Evolutionary conservation across 2,888 invertebrate genomes (phyloP), one percentile per base, ranked within the genome.

Genomic region (Drosophila setosimentum): DNA sequence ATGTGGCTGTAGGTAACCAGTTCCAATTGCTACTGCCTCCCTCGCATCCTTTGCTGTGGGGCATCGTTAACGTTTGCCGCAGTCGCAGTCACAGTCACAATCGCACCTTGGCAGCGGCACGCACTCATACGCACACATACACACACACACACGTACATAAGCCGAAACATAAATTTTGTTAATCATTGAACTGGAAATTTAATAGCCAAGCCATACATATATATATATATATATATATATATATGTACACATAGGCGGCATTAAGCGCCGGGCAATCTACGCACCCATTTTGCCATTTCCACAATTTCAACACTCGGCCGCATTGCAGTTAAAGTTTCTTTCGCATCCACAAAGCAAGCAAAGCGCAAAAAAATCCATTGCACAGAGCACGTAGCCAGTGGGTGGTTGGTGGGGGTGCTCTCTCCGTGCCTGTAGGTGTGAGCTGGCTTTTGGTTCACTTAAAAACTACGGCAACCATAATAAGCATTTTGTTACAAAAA

Each of bases 181-280:
- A 86, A 89, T 86, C 85, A 86, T 86, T 86, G 90, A 86, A 89
- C 85, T 86, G 85, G 86, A 86, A 86, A 86, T 86, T 86, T 86
- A 86, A 86, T 86, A 86, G 85, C 85, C 83, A 79, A 81, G 82
- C 73, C 80, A 80, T 72, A 78, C 83, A 21, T 21, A n/a, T 40
- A n/a, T 40, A 21, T 7, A 21, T 13, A 42, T 11, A 11, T 40
- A 35, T n/a, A 3, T 42, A 11, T 42, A 42, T 21, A 13, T 42
- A 21, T 21, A 13, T 13, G 3, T 24, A 45, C 27, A 76, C 62
- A 74, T 59, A 66, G 60, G 57, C 71, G 53, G 83, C 67, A 80
- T 86, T 83, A 80, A 83, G 86, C 77, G 69, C 45, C 65, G 51
- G 51, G 53, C 80, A 70, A 66, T 60, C 77, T 63, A 79, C 65